Evolutionary conservation across 2,888 invertebrate genomes (phyloP).

Genomic region (Lamellibrachia satsuma): DNA sequence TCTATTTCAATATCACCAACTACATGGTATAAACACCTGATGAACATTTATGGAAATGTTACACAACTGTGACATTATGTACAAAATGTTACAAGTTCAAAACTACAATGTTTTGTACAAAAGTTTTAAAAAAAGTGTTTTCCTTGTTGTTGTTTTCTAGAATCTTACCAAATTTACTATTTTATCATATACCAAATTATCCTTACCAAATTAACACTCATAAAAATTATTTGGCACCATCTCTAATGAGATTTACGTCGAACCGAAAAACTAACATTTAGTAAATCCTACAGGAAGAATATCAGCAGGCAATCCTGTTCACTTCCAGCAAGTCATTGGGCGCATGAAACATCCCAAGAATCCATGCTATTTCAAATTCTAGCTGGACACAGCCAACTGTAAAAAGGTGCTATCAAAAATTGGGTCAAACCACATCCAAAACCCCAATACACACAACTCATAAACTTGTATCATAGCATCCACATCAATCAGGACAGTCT

Average conservation of each 20-base stretch:
- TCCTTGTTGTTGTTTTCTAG: background rate
- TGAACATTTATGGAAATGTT: background rate
- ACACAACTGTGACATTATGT: background rate
- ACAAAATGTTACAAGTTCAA: background rate
- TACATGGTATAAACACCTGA: background rate
- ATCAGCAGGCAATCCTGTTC: background rate
- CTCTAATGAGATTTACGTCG: background rate
- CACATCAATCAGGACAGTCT: background rate
- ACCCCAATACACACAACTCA: background rate
- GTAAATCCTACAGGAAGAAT: background rate
- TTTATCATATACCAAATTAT: no score
- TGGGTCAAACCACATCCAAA: background rate
- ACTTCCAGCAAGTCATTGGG: background rate
- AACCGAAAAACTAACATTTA: background rate
- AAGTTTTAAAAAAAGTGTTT: background rate
- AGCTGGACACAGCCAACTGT: background rate
- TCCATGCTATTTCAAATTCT: background rate
- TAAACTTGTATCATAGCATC: background rate
- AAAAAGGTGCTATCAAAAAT: background rate
- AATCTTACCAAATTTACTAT: background rate
- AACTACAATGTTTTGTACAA: background rate
- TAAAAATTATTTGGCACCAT: background rate
- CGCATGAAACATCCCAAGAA: background rate
- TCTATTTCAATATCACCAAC: background rate
- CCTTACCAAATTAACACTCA: no score